Evolutionary conservation across 2,113 vertebrate species (phyloP).

Genomic region (Taxidea taxus): DNA sequence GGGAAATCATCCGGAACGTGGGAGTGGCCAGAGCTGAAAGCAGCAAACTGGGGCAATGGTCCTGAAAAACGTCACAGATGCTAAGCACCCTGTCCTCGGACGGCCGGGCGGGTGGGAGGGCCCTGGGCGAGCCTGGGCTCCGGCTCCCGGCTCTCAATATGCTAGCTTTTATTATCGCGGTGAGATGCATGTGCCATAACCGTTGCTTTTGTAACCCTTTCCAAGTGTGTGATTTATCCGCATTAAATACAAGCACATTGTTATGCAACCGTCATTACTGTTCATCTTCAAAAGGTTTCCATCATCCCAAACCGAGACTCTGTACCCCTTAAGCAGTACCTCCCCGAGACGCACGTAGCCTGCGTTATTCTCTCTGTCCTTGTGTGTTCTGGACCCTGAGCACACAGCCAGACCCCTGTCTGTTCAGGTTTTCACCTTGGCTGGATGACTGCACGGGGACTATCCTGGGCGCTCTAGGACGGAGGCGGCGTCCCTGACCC

Average conservation of each 20-base stretch:
- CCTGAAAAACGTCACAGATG: background rate
- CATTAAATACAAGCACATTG: background rate
- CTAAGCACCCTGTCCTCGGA: rapidly evolving
- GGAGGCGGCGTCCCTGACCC: background rate
- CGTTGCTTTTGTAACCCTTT: background rate
- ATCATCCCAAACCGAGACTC: background rate
- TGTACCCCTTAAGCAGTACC: no score
- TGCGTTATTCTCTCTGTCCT: background rate
- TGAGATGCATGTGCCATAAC: rapidly evolving
- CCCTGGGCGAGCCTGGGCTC: background rate
- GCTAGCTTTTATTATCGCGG: no score
- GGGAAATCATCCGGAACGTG: rapidly evolving
- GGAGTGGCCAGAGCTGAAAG: background rate
- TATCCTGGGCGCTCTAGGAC: rapidly evolving
- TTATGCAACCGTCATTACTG: rapidly evolving
- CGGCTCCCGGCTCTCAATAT: background rate
- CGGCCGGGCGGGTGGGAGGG: no score
- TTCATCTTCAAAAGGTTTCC: no score
- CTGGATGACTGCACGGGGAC: background rate
- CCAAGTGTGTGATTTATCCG: rapidly evolving
- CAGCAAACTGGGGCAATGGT: background rate
- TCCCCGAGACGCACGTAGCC: background rate
- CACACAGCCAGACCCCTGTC: background rate
- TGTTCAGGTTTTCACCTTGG: no score
- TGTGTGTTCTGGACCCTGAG: background rate